Base-by-base conservation (phyloP, 2,113 vertebrate species). In the Pachycephala philippinensis region DNA sequence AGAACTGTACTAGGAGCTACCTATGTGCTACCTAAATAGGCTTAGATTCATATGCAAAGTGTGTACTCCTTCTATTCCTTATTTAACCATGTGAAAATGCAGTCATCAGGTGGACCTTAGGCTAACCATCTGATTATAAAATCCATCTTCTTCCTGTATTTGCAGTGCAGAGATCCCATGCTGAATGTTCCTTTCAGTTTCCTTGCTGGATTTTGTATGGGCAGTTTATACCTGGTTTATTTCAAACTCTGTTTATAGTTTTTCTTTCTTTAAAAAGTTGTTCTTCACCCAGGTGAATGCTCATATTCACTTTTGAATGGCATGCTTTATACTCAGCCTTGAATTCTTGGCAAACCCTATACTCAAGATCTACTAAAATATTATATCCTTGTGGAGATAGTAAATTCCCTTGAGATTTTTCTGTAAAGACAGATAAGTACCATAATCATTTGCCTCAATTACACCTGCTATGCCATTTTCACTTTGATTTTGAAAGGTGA, bases 381-480 rank as follows among this genome's bases (percentile, higher is more conserved):
- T 31, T 74, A 47, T 40, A 64, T 75, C 23, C 44, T 92, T 39
- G 79, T 71, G 76, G 53, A 95, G 86, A 93, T 52, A 92, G 72
- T 33, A 52, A 68, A 94, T 87, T 96, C 95, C 60, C 49, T 81
- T 84, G 85, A 84, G 72, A 14, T 84, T 90, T 91, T 91, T 81
- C 68, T 93, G 68, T 75, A 94, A 88, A 92, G 76, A 77, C 60
- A 93, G 76, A 78, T 78, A 92, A 88, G 52, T n/a, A 75, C 76
- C 72, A 68, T 81, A 90, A 90, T 90, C 44, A 84, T 86, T 92
- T 92, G 60, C 85, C 28, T 95, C 83, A 95, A 81, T 89, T 96
- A 95, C 93, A 96, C 96, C 93, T 96, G 96, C 88, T 96, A 92
- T 89, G 79, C 90, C 79, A 93, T 95, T 96, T 96, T 85, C 80